Evolutionary conservation across 2,113 vertebrate species (phyloP), one percentile per base, ranked within the genome.

Genomic region (Engystomops pustulosus): DNA sequence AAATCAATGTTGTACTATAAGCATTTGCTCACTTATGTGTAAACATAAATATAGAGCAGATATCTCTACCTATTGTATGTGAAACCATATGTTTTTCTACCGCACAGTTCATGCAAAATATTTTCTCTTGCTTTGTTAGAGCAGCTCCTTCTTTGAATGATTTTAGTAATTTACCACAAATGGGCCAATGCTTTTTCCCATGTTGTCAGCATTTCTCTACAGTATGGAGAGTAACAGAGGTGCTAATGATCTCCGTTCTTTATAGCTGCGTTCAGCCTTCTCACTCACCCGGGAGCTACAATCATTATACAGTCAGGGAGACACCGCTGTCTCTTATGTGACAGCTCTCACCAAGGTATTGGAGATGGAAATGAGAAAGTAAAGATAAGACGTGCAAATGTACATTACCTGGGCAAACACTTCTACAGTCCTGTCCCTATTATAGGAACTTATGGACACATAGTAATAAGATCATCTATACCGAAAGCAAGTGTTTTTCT

Each of bases 221-320:
- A 47, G 23, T 30, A 27, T 74, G 20, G 70, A 71, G 69, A 74
- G 36, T 17, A 58, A 41, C 32, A 8, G n/a, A 41, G 34, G 53
- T 60, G 75, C 51, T 78, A 78, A 78, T 78, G 75, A 78, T 78
- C 75, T 60, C 51, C 41, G 51, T 78, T 11, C 75, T 78, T 78
- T 78, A 58, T 78, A 78, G 51, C 75, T 60, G 45, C 36, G 6
- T 78, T 34, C 75, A 78, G 75, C 51, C 51, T 60, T 60, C 75
- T 78, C 75, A 77, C 74, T 78, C 75, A 78, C 75, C 75, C 75
- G 34, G 75, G 17, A 78, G 51, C 51, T 58, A 17, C 75, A 17
- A 36, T 78, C 51, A 78, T 77, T 77, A 77, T 78, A n/a, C 49
- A 36, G 55, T 78, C 75, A 78, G 51, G n/a, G 53, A 25, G 75